A percentile compares a stretch with the other conserved stretches of the same genome.
Evolutionary conservation across 2,888 invertebrate genomes (phyloP).

Genomic region (Apamea monoglypha): DNA sequence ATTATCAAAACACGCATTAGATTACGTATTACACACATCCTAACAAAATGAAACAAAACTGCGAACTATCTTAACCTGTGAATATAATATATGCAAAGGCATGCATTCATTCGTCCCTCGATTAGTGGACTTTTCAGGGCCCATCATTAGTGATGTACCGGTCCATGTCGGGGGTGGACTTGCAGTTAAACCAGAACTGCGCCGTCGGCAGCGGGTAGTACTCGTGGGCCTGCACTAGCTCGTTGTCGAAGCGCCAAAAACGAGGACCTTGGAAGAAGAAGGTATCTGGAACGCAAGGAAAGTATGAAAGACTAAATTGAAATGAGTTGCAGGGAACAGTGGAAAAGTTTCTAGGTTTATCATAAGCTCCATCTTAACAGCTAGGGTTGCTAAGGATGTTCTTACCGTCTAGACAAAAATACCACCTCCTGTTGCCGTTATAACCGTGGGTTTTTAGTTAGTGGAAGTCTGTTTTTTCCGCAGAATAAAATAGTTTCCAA

Average conservation of each 20-base stretch:
- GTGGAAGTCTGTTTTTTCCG: too few relatives aligned
- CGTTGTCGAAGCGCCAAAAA: conserved; percentile 94
- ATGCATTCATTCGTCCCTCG: not conserved
- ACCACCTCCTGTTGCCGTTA: too few relatives aligned
- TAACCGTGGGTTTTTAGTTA: too few relatives aligned
- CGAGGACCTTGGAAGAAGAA: conserved; percentile 94
- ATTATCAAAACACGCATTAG: not conserved
- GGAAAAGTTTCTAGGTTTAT: not conserved
- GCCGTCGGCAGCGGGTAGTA: conserved; percentile 92
- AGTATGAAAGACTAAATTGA: not conserved
- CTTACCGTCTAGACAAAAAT: too few relatives aligned
- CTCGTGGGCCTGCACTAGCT: conserved; percentile 89
- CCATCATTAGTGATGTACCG: conserved; percentile 82
- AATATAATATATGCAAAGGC: not conserved
- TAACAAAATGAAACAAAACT: not conserved
- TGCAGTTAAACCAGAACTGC: conserved; percentile 93
- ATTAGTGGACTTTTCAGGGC: conserved; percentile 67
- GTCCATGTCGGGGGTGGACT: conserved; percentile 84
- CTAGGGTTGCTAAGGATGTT: too few relatives aligned
- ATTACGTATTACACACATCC: not conserved
- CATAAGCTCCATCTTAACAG: not conserved
- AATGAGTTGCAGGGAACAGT: not conserved
- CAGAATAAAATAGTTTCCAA: too few relatives aligned
- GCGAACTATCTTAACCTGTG: conserved; percentile 5
- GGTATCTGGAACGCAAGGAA: conserved; percentile 90